Percentiles rank a stretch among this genome's conserved stretches.
Conservation (phyloP, 2,113 vertebrate species). For the Callospermophilus lateralis region DNA sequence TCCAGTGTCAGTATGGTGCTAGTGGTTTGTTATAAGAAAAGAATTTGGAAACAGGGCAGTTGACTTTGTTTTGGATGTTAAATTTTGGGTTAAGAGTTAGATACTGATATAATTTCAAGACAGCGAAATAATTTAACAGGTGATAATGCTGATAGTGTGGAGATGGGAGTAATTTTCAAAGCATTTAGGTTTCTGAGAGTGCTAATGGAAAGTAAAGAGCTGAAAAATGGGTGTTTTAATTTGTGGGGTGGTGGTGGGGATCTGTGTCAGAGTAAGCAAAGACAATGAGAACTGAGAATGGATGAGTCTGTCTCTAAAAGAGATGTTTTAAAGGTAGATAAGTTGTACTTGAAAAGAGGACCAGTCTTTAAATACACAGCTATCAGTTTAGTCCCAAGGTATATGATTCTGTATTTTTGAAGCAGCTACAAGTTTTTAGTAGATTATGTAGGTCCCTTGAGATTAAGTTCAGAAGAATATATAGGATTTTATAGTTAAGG, state of each 20-base stretch:
- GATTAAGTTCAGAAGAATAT: slow-evolving; percentile 47
- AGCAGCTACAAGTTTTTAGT: slow-evolving; percentile 8
- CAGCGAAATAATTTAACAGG: neutral
- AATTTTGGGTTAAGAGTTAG: slow-evolving; percentile 36
- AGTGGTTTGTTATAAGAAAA: slow-evolving; percentile 38
- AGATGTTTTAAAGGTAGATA: neutral
- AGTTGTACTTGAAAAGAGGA: slow-evolving; percentile 44
- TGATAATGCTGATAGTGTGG: neutral
- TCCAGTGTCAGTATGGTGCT: neutral
- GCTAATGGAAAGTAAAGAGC: neutral
- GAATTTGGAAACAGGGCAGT: neutral
- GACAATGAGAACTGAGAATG: neutral
- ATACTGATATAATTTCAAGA: neutral
- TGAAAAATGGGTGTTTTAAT: slow-evolving; percentile 33
- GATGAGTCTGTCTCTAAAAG: neutral
- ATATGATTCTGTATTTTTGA: slow-evolving; percentile 14
- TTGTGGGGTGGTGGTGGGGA: neutral
- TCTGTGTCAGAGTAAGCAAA: neutral
- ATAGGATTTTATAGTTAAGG: slow-evolving; percentile 43
- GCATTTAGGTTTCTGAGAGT: neutral
- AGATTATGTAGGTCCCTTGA: neutral
- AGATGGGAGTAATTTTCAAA: slow-evolving; percentile 16
- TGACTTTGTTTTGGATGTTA: slow-evolving; percentile 30
- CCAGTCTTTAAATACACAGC: neutral
- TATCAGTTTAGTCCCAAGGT: neutral